A percentile compares a stretch with the other conserved stretches of the same genome.
phyloP scores from a whole-genome alignment of 1,140 invertebrate species.

The Atopsyche davidsoni region DNA sequence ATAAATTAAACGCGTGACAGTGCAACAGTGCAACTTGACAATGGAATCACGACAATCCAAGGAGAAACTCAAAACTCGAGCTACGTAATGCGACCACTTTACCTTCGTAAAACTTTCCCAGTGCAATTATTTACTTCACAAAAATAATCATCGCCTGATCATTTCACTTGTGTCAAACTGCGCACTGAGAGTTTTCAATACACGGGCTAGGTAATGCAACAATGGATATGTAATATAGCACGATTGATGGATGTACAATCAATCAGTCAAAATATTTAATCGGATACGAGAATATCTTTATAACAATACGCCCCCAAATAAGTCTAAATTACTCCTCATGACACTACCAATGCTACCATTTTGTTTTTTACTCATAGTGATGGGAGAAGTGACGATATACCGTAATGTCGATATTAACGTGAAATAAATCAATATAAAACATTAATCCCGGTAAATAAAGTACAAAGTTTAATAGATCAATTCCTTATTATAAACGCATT shows the following conservation, averaged over 20 bases:
- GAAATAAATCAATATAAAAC: too few relatives aligned
- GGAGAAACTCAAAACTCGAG: neutral
- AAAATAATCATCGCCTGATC: neutral
- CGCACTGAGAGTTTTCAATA: neutral
- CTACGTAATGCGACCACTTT: slow-evolving; percentile 5
- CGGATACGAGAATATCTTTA: neutral
- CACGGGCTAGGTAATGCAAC: neutral
- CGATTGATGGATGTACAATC: neutral
- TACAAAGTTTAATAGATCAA: too few relatives aligned
- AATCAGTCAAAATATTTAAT: neutral
- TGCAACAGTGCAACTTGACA: too few relatives aligned
- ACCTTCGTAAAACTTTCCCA: slow-evolving; percentile 6
- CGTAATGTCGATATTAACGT: too few relatives aligned
- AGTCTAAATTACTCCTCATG: slow-evolving; percentile 2
- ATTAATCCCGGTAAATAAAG: too few relatives aligned
- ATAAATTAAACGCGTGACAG: too few relatives aligned
- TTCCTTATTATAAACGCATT: too few relatives aligned
- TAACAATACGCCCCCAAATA: slow-evolving; percentile 20
- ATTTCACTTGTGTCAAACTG: neutral
- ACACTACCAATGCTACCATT: slow-evolving; percentile 9
- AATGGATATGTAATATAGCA: too few relatives aligned
- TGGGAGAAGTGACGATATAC: too few relatives aligned
- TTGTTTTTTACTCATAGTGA: too few relatives aligned
- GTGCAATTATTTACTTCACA: slow-evolving; percentile 4
- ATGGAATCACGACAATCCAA: too few relatives aligned